Evolutionary conservation across 2,888 invertebrate genomes (phyloP).

Genomic region (Meloe dianella): DNA sequence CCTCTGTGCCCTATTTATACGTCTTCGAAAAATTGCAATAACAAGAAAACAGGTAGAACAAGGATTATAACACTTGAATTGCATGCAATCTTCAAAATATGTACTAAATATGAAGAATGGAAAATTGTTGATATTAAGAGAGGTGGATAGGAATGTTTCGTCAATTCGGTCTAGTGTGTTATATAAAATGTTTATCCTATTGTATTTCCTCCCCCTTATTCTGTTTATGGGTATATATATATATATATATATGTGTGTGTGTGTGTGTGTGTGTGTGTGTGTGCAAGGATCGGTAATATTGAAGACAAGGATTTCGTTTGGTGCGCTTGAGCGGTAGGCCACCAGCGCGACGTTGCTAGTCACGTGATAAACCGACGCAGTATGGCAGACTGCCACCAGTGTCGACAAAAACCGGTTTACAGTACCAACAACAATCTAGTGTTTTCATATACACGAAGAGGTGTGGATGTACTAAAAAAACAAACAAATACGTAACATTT

Average conservation of each 20-base stretch:
- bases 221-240: background rate
- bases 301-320: slow-evolving; percentile 7
- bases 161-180: slow-evolving; percentile 28
- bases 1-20: no score
- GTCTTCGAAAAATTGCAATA: no score
- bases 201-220: slow-evolving; percentile 18
- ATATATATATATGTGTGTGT: no score
- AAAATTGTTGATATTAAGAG: slow-evolving; percentile 24
- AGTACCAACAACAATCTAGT: slow-evolving; percentile 38
- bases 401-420: slow-evolving; percentile 32
- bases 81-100: background rate
- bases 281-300: background rate
- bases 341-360: slow-evolving; percentile 44
- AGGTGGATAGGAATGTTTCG: slow-evolving; percentile 19
- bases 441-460: slow-evolving; percentile 24
- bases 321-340: slow-evolving; percentile 45
- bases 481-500: slow-evolving; percentile 1
- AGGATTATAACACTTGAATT: background rate
- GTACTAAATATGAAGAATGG: slow-evolving; percentile 20
- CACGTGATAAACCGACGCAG: slow-evolving; percentile 60
- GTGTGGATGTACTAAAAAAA: slow-evolving; percentile 28
- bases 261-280: no score
- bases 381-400: slow-evolving; percentile 47
- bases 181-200: slow-evolving; percentile 31
- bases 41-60: background rate